phyloP scores from a whole-genome alignment of 2,113 vertebrate species.

The Pseudopodoces humilis region DNA sequence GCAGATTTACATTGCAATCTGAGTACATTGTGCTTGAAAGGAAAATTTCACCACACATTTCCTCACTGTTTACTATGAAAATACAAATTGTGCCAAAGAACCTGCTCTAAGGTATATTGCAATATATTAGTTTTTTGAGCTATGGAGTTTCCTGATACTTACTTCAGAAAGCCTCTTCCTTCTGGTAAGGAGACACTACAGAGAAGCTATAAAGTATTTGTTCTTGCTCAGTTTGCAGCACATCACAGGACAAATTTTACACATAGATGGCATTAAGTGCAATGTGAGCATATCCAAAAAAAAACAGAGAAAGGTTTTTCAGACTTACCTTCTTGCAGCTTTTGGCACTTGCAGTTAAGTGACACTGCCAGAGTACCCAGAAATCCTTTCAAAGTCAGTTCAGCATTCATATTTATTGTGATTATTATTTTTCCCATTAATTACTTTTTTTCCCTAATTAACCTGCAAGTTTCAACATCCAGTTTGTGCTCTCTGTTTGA shows the following conservation, averaged over 20 bases:
- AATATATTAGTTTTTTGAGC: background rate
- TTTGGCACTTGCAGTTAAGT: background rate
- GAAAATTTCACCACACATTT: background rate
- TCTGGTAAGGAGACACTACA: background rate
- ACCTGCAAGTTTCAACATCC: background rate
- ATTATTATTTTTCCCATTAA: background rate
- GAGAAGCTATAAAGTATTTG: background rate
- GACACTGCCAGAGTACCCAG: background rate
- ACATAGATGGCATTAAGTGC: background rate
- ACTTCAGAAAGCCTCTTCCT: background rate
- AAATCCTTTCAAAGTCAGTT: background rate
- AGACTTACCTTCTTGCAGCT: background rate
- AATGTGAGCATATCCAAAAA: background rate
- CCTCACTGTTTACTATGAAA: background rate
- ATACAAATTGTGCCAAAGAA: background rate
- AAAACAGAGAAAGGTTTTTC: background rate
- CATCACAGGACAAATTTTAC: background rate
- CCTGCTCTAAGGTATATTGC: background rate
- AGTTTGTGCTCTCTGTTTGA: background rate
- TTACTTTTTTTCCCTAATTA: background rate
- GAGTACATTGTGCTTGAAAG: background rate
- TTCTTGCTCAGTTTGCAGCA: background rate
- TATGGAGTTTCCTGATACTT: background rate
- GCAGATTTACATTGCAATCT: background rate
- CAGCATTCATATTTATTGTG: background rate